phyloP scores from a whole-genome alignment of 2,113 vertebrate genomes.

The Gnathonemus longibarbis region DNA sequence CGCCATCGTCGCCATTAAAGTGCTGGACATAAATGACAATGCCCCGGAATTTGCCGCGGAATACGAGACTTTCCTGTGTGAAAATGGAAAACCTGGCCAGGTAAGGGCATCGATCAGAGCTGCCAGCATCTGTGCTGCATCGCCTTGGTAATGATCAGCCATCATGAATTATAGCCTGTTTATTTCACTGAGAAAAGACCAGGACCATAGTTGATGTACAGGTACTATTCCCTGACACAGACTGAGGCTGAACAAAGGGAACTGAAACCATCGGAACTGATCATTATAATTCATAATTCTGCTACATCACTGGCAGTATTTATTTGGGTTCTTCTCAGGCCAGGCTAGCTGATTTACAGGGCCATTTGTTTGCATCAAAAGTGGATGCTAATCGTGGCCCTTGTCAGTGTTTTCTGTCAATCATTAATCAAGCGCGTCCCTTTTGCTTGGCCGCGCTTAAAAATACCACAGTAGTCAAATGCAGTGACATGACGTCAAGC shows the following conservation, averaged over 20 bases:
- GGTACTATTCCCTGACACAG: conserved; percentile 37
- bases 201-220: conserved; percentile 21
- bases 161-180: conserved; percentile 49
- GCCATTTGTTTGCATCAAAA: not conserved
- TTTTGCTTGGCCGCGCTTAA: not conserved
- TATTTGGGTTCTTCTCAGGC: not conserved
- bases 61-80: conserved; percentile 90
- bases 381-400: not conserved
- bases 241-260: conserved; percentile 35
- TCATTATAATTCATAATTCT: conserved; percentile 58
- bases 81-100: conserved; percentile 94
- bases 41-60: conserved; percentile 90
- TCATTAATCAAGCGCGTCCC: not conserved
- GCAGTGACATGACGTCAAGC: not conserved
- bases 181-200: conserved; percentile 49
- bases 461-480: not conserved
- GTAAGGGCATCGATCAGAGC: conserved; percentile 60
- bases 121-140: conserved; percentile 27
- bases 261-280: conserved; percentile 53
- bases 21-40: conserved; percentile 98
- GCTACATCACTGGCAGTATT: conserved; percentile 27
- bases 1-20: conserved; percentile 86
- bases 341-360: not conserved
- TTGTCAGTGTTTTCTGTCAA: conserved; percentile 1
- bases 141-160: conserved; percentile 16